These are phyloP conservation scores for Anhinga anhinga DNA, from an alignment of 2,113 vertebrate species.

Conservation along the genomic window DNA sequence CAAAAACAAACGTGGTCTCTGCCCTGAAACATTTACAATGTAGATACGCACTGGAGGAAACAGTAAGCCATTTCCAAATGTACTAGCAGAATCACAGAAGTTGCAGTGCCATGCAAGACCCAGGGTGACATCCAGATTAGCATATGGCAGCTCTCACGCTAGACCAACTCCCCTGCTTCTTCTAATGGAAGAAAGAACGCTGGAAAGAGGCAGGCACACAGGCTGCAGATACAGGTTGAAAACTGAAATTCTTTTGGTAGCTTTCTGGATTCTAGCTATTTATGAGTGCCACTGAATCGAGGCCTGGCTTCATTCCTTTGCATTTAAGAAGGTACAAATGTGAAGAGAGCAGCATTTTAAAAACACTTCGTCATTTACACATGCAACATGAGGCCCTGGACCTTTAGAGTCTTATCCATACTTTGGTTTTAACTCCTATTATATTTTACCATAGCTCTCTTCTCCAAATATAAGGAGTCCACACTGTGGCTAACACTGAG, in stretches of 20 bases:
- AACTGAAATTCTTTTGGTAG: background rate
- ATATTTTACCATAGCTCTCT: background rate
- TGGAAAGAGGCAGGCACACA: background rate
- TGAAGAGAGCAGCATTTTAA: background rate
- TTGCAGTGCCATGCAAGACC: background rate
- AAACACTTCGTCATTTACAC: background rate
- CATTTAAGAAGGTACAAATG: background rate
- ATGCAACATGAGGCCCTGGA: background rate
- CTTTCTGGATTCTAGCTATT: background rate
- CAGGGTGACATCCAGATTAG: background rate
- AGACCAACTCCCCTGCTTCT: background rate
- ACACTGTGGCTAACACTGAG: background rate
- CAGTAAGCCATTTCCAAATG: background rate
- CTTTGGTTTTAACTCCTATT: background rate
- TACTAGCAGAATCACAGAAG: background rate
- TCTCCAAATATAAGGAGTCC: background rate
- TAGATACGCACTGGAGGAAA: background rate
- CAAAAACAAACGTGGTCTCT: background rate
- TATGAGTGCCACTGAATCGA: background rate
- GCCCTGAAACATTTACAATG: background rate
- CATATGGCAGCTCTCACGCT: background rate
- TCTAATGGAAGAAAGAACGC: background rate
- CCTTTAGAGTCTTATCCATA: background rate
- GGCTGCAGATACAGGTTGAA: background rate
- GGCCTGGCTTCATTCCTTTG: background rate